Percentiles rank a stretch among this genome's conserved stretches.
These are phyloP conservation scores for Camponotus floridanus DNA, from an alignment of 1,140 invertebrate genomes.

Conservation along the genomic window DNA sequence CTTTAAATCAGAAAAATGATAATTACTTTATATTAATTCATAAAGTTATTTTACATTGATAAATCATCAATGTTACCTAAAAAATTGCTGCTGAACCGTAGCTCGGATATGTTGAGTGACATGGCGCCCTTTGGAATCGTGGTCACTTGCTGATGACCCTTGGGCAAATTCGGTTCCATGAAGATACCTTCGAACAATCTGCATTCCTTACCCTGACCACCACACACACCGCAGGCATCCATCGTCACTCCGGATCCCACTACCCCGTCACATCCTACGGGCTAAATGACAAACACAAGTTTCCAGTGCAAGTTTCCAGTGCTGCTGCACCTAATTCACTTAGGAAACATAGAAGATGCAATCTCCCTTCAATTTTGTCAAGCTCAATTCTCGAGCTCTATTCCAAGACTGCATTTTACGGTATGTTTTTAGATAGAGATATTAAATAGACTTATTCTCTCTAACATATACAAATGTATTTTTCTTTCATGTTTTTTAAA, in stretches of 20 bases:
- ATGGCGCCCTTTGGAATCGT: conserved; percentile 95
- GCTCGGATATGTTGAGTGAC: conserved; percentile 95
- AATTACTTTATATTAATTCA: conserved; percentile 5
- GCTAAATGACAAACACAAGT: conserved; percentile 80
- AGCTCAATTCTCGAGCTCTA: not conserved
- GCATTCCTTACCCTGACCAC: conserved; percentile 87
- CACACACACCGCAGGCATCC: conserved; percentile 89
- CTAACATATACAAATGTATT: not conserved
- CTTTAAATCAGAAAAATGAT: not conserved
- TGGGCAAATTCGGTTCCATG: conserved; percentile 91
- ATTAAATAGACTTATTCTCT: too few species aligned
- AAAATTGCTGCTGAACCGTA: conserved; percentile 94
- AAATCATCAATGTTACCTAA: conserved; percentile 89
- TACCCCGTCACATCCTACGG: conserved; percentile 91
- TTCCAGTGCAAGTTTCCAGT: conserved; percentile 13
- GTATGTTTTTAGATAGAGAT: not conserved
- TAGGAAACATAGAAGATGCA: not conserved
- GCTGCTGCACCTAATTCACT: conserved; percentile 4
- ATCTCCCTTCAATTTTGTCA: not conserved
- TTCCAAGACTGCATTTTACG: not conserved
- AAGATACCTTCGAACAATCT: conserved; percentile 91
- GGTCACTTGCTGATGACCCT: conserved; percentile 95
- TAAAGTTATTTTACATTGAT: not conserved
- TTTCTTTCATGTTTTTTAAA: not conserved
- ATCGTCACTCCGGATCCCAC: conserved; percentile 88